These are phyloP conservation scores for Todiramphus saurophagus DNA, from an alignment of 2,113 vertebrate species.

Conservation along the genomic window DNA sequence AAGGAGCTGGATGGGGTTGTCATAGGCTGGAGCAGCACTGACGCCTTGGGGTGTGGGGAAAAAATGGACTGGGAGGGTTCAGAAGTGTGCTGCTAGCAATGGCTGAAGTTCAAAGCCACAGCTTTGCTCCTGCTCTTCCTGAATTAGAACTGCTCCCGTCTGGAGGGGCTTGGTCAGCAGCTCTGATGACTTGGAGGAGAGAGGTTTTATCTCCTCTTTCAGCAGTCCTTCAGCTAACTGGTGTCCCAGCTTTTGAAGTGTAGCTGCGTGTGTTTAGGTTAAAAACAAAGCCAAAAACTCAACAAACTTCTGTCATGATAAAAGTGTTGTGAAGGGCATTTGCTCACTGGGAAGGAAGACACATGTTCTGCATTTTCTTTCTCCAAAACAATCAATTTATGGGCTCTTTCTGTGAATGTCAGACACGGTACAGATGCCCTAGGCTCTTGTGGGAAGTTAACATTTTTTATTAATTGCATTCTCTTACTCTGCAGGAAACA, in stretches of 20 bases:
- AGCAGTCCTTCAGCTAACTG: not conserved
- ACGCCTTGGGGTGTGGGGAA: not conserved
- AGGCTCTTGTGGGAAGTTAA: not conserved
- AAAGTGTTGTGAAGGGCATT: not conserved
- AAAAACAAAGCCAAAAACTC: not conserved
- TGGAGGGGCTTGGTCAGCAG: not conserved
- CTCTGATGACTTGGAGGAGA: not conserved
- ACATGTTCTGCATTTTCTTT: not conserved
- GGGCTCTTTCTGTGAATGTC: not conserved
- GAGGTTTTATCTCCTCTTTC: not conserved
- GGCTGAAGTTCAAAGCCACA: not conserved
- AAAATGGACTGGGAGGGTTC: not conserved
- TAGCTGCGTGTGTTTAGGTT: not conserved
- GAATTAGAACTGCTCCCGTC: not conserved
- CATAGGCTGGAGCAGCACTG: not conserved
- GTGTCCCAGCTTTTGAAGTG: not conserved
- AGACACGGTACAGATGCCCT: too few species aligned
- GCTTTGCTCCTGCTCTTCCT: not conserved
- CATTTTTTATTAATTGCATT: not conserved
- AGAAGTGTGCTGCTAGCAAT: not conserved
- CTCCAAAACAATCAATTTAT: not conserved
- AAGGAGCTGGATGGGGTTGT: not conserved
- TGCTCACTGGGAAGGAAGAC: not conserved
- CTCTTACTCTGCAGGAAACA: not conserved
- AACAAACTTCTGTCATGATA: not conserved